Base-by-base conservation (phyloP, 30 jellyfish, hydroid and myxozoan genomes). In the Catostylus mosaicus region DNA sequence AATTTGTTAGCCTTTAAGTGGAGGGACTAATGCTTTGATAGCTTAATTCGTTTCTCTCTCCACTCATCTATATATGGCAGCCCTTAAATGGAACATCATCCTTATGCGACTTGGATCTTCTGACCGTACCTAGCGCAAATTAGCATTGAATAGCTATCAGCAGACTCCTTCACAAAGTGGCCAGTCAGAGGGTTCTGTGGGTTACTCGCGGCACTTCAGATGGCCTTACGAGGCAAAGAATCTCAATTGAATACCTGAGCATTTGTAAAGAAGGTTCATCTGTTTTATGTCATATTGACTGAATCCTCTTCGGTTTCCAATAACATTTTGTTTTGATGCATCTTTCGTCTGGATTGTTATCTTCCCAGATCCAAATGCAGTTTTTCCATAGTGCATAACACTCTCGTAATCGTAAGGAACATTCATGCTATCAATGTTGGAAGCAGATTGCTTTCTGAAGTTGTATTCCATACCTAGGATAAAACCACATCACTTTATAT, bases 361-460 rank as follows among this genome's bases (percentile, higher is more conserved):
- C 34, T 61, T 90, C 5, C 92, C 97, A 3, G 78, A 62, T 26
- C 92, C 96, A 60, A 81, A 88, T 19, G 97, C 97, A 46, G 75
- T 51, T 82, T 68, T 66, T 3, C 94, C 95, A 70, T 89, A 89
- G 66, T 89, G 97, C 97, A 89, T 89, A 10, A 89, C 81, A 50
- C 94, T 80, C 64, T 68, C 72, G 84, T 78, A 83, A 40, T 89
- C 97, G 51, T 84, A 84, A 0, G 95, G 95, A 11, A 75, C 87
- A 27, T 73, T 84, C 95, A 84, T 84, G 77, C 88, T 73, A 70
- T 84, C 95, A 48, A 84, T 73, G 64, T 84, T 73, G 12, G 83
- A 61, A 29, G 78, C 31, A 9, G 61, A 3, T 69, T 84, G 95
- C 82, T 84, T 84, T 40, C 73, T 62, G 66, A 84, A 84, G 52